Base-by-base conservation (phyloP, 37 sponge, comb jelly and placozoan genomes). In the Tethya wilhelma region DNA sequence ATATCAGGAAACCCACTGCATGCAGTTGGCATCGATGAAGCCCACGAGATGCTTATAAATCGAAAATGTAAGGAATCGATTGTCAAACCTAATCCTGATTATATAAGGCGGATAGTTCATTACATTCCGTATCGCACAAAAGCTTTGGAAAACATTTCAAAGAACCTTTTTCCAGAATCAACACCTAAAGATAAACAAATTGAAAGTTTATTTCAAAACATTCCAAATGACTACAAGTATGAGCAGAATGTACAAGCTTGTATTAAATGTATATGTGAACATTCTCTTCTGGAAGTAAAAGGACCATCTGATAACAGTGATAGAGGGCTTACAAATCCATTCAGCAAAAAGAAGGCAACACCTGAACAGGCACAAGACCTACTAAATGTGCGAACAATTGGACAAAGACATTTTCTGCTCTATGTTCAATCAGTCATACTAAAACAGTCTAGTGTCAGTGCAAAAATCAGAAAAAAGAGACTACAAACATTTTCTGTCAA, bases 11-110 rank as follows among this genome's bases (percentile, higher is more conserved):
- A 53, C 29, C 38, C 34, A 38, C 56, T 63, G 43, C 64, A 71
- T 44, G 70, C 80, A 22, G 71, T 79, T 30, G 80, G 59, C 4
- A 53, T 79, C 2, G 80, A 79, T 38, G 80, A 79, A 49, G 80
- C 71, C 2, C 80, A 79, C 49, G 80, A 79, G 40, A 78, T 78
- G 79, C n/a, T 9, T 14, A 49, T 79, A 20, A 79, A 79, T 45
- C 45, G 38, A 55, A 8, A 4, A 22, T 69, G 56, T 22, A 79
- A 79, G 56, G 68, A 17, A 30, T 66, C 71, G 4, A 81, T 81
- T 25, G 45, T 58, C 37, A 30, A 70, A 40, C 82, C 82, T 40
- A 22, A 31, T 43, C 32, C 42, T 2, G 80, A 65, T n/a, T 79
- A 67, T 42, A 67, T 79, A 19, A 42, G 46, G 1, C 30, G 72